Evolutionary conservation across 2,888 invertebrate species (phyloP).

Genomic region (Ophion obscuratus): DNA sequence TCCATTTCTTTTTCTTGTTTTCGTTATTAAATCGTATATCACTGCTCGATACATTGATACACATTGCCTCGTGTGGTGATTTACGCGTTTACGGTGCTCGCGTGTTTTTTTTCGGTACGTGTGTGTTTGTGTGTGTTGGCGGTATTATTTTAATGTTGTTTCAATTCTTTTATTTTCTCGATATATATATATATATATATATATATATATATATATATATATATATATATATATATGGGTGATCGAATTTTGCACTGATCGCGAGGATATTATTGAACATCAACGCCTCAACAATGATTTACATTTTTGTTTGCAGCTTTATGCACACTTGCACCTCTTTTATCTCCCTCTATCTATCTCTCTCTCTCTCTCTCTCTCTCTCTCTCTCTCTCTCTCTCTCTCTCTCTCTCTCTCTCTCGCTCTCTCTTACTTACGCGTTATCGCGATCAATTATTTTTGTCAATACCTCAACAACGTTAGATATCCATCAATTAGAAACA

Average conservation of each 20-base stretch:
- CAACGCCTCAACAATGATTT: constrained; percentile 46
- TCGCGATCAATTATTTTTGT: constrained; percentile 13
- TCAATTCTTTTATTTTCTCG: constrained; percentile 49
- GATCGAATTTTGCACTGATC: constrained; percentile 62
- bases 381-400: constrained; percentile 18
- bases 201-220: constrained; percentile 23
- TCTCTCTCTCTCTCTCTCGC: constrained; percentile 9
- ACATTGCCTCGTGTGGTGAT: constrained; percentile 33
- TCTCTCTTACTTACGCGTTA: not conserved
- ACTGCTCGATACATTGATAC: constrained; percentile 56
- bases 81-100: constrained; percentile 37
- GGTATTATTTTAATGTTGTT: constrained; percentile 31
- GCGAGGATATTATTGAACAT: constrained; percentile 41
- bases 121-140: constrained; percentile 21
- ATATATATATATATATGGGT: constrained; percentile 65
- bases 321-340: constrained; percentile 10
- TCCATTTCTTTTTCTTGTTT: constrained; percentile 38
- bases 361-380: constrained; percentile 26
- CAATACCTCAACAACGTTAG: constrained; percentile 77
- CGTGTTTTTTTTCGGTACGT: constrained; percentile 33
- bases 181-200: constrained; percentile 50
- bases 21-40: constrained; percentile 63
- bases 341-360: constrained; percentile 23
- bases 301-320: not conserved
- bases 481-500: constrained; percentile 79